Evolutionary conservation across 2,797 vertebrate species (phyloP).

Genomic region (Microctenopoma steveboyesi): DNA sequence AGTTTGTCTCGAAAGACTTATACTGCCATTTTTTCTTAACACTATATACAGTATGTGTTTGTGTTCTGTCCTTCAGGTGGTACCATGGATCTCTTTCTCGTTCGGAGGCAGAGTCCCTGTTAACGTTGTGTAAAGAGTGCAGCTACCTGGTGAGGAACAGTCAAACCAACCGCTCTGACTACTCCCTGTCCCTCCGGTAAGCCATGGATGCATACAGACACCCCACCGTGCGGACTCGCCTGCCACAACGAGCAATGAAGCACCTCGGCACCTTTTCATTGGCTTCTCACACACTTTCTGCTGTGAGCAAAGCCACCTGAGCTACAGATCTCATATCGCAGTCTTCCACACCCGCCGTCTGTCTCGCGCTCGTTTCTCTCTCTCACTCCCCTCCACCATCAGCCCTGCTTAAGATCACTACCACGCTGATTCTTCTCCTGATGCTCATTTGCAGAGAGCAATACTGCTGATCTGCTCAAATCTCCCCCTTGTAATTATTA

Average conservation of each 20-base stretch:
- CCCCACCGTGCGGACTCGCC: not conserved
- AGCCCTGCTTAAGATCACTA: constrained; percentile 60
- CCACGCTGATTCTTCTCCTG: constrained; percentile 61
- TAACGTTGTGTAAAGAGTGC: constrained; percentile 92
- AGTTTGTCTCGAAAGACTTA: not conserved
- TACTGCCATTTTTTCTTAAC: not conserved
- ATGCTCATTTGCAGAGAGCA: constrained; percentile 71
- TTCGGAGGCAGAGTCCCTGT: constrained; percentile 88
- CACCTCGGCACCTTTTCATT: constrained; percentile 4
- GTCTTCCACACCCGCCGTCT: constrained; percentile 64
- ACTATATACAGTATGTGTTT: constrained; percentile 4
- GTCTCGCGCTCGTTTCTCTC: constrained; percentile 26
- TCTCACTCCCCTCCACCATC: constrained; percentile 34
- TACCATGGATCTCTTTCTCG: constrained; percentile 92
- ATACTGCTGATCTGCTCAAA: constrained; percentile 81
- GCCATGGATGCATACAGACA: not conserved
- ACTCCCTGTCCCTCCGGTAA: constrained; percentile 91
- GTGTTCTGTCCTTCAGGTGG: constrained; percentile 83
- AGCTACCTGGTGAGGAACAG: constrained; percentile 94
- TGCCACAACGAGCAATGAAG: not conserved
- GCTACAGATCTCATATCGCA: constrained; percentile 52
- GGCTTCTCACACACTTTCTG: constrained; percentile 29
- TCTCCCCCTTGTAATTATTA: constrained; percentile 78
- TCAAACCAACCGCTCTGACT: constrained; percentile 89
- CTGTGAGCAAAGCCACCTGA: constrained; percentile 44